Evolutionary conservation across 92 coral and sea anemone species (phyloP).

Genomic region (Pocillopora grandis): DNA sequence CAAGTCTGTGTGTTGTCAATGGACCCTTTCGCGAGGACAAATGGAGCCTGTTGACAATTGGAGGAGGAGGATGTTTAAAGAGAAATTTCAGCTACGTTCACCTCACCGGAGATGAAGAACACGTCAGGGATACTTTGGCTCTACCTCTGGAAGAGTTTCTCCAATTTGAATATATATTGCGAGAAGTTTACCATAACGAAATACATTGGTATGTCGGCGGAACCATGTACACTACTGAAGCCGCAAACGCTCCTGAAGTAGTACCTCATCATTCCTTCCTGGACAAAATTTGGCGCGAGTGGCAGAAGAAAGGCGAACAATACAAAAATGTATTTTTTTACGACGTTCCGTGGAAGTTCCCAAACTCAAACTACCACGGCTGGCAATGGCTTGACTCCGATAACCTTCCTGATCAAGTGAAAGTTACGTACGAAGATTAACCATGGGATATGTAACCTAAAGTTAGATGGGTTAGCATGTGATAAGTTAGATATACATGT

Average conservation of each 20-base stretch:
- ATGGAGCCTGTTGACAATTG: conserved; percentile 26
- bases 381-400: conserved; percentile 76
- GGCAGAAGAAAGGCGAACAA: conserved; percentile 65
- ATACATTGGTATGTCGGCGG: conserved; percentile 60
- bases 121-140: conserved; percentile 24
- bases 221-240: conserved; percentile 42
- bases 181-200: conserved; percentile 61
- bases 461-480: too few species aligned
- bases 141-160: conserved; percentile 47
- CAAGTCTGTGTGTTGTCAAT: conserved; percentile 35
- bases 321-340: conserved; percentile 52
- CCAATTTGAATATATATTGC: conserved; percentile 48
- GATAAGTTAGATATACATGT: too few species aligned
- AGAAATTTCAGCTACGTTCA: conserved; percentile 25
- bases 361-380: conserved; percentile 51
- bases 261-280: conserved; percentile 81
- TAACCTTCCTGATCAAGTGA: conserved; percentile 71
- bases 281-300: conserved; percentile 82
- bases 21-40: conserved; percentile 45
- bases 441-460: not conserved
- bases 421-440: conserved; percentile 56
- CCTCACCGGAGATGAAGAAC: conserved; percentile 35
- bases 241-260: conserved; percentile 83
- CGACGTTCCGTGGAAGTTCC: conserved; percentile 40
- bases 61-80: conserved; percentile 50